Percentiles rank a stretch among this genome's conserved stretches.
phyloP scores from a whole-genome alignment of 2,888 invertebrate species.

The Mesorhabditis sp. region DNA sequence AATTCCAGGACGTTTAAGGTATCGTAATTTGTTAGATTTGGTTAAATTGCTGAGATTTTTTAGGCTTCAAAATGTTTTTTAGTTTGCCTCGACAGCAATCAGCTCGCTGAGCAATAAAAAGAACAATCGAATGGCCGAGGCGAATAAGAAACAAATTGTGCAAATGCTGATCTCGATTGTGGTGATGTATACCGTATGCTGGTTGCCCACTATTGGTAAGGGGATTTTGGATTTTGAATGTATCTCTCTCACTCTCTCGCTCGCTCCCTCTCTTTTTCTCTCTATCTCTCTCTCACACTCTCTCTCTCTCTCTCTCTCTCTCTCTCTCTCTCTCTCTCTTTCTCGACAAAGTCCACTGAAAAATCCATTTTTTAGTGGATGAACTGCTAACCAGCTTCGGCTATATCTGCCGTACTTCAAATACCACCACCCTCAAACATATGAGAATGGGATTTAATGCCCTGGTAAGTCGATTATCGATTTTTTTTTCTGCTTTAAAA shows the following conservation, averaged over 20 bases:
- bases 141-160: slow-evolving; percentile 63
- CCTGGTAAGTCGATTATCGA: slow-evolving; percentile 18
- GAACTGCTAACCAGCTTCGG: slow-evolving; percentile 69
- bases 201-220: slow-evolving; percentile 65
- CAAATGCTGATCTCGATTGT: slow-evolving; percentile 74
- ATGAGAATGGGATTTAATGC: slow-evolving; percentile 66
- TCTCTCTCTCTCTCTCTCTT: too few relatives aligned
- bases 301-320: too few relatives aligned
- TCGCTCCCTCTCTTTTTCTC: too few relatives aligned
- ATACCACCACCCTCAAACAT: slow-evolving; percentile 65
- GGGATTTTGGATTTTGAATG: too few relatives aligned
- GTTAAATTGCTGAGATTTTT: too few relatives aligned
- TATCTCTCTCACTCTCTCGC: too few relatives aligned
- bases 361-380: slow-evolving; percentile 60
- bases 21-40: too few relatives aligned
- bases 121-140: slow-evolving; percentile 38
- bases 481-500: not conserved
- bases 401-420: slow-evolving; percentile 60
- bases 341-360: not conserved
- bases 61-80: too few relatives aligned
- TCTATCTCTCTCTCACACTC: too few relatives aligned
- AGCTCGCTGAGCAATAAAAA: slow-evolving; percentile 34
- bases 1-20: slow-evolving; percentile 3
- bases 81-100: slow-evolving; percentile 32
- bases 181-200: slow-evolving; percentile 70